Base-by-base conservation (phyloP, 2,888 invertebrate species). In the Neoitamus cyanurus region DNA sequence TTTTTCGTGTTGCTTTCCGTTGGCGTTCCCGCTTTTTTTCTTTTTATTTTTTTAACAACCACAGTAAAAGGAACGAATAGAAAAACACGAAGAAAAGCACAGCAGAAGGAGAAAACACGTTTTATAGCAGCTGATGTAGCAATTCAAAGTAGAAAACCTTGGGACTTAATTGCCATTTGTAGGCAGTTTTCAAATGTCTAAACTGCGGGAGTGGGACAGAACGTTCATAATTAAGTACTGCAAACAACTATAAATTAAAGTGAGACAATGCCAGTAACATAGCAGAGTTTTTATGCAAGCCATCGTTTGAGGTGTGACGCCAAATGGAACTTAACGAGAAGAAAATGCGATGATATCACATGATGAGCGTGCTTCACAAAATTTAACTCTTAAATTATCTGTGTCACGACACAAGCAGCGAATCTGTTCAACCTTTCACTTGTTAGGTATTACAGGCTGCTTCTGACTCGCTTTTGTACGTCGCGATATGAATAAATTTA, bases 161-260 rank as follows among this genome's bases (percentile, higher is more conserved):
- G 82, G 69, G 15, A 36, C 28, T 69, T 82, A 82, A 82, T 82
- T 82, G 69, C 82, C 69, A 37, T 82, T 82, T 37, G 82, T 69
- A 82, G 36, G 82, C 82, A 36, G 13, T 82, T 69, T 69, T 69
- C 28, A 69, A 82, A 68, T 69, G 36, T 25, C 20, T 25, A n/a
- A 37, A 25, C n/a, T 4, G 82, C 15, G 36, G n/a, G 69, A 69
- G 37, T 15, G 82, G 25, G 69, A 68, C 36, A 69, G 37, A 69
- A 28, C 20, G 13, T 15, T 46, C 34, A 30, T 69, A 36, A 69
- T 69, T 82, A 75, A 75, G 31, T 48, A 58, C 6, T 58, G 78
- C 78, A 78, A 78, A 31, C 78, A 78, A 15, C 78, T 48, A 78
- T 58, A 78, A 78, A 78, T 78, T 78, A 42, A 78, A 48, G 20